A percentile compares a stretch with the other conserved stretches of the same genome.
Conservation (phyloP, 2,888 invertebrate genomes). For the Orchesellides sinensis region DNA sequence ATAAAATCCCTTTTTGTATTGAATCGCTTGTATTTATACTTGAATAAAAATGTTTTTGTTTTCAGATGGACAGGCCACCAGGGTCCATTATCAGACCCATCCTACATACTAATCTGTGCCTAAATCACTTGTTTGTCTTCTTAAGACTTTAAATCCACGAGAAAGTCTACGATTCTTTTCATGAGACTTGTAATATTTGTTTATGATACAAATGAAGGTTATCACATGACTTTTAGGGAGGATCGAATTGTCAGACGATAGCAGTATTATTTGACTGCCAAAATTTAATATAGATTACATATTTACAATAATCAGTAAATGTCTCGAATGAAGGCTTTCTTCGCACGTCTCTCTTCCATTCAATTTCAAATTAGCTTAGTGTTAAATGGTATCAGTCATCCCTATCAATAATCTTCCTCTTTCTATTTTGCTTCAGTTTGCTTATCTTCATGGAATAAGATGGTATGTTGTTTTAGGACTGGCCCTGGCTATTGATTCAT, state of each 20-base stretch:
- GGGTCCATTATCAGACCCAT: no score
- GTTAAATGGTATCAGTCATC: slow-evolving; percentile 33
- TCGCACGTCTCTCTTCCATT: no score
- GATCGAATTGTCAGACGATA: slow-evolving; percentile 54
- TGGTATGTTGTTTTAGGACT: slow-evolving; percentile 19
- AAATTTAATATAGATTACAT: no score
- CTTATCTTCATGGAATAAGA: background rate
- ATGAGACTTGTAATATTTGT: background rate
- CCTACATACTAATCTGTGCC: background rate
- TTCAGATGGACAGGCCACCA: no score
- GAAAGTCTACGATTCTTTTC: slow-evolving; percentile 1
- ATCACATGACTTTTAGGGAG: slow-evolving; percentile 19
- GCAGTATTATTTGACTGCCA: slow-evolving; percentile 33
- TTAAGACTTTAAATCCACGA: no score
- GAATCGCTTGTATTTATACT: no score
- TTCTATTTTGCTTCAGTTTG: slow-evolving; percentile 27
- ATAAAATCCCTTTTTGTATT: no score
- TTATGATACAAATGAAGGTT: slow-evolving; percentile 19
- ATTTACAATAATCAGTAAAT: no score
- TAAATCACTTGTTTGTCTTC: slow-evolving; percentile 14
- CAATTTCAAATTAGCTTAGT: background rate
- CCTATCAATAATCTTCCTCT: slow-evolving; percentile 29
- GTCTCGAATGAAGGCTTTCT: no score
- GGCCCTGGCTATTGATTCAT: slow-evolving; percentile 8
- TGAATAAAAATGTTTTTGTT: background rate